Evolutionary conservation across 2,797 vertebrate genomes (phyloP).

Genomic region (Sebastes taczanowskii): DNA sequence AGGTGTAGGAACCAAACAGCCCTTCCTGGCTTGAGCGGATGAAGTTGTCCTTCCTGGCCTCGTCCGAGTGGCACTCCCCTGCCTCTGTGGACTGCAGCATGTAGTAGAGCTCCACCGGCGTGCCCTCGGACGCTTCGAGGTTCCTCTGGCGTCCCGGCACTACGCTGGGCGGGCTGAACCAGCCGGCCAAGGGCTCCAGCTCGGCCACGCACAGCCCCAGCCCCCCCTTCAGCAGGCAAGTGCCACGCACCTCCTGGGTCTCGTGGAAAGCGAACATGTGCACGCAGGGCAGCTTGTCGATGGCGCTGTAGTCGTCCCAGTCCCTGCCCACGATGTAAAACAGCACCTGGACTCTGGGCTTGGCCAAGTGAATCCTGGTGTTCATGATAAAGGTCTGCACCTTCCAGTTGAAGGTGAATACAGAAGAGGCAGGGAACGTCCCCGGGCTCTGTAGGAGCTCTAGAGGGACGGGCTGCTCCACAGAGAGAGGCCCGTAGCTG

Average conservation of each 20-base stretch:
- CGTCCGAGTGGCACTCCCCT: slow-evolving; percentile 83
- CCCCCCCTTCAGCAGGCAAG: slow-evolving; percentile 83
- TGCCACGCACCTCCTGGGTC: slow-evolving; percentile 86
- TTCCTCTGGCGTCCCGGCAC: slow-evolving; percentile 84
- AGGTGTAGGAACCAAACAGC: slow-evolving; percentile 77
- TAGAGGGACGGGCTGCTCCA: slow-evolving; percentile 86
- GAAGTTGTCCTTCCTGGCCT: slow-evolving; percentile 84
- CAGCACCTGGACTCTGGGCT: slow-evolving; percentile 86
- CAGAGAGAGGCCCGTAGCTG: slow-evolving; percentile 90
- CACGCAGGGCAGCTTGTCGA: slow-evolving; percentile 85
- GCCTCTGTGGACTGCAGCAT: slow-evolving; percentile 77
- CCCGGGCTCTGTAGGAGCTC: slow-evolving; percentile 83
- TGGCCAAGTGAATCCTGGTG: slow-evolving; percentile 81
- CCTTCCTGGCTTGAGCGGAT: slow-evolving; percentile 88
- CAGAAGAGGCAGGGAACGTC: slow-evolving; percentile 80
- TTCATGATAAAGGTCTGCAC: slow-evolving; percentile 86
- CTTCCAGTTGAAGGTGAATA: slow-evolving; percentile 89
- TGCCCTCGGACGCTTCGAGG: slow-evolving; percentile 78
- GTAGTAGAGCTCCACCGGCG: slow-evolving; percentile 87
- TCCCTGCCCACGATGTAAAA: slow-evolving; percentile 86
- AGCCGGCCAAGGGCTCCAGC: slow-evolving; percentile 83
- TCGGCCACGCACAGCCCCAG: slow-evolving; percentile 86
- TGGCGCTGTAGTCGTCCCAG: slow-evolving; percentile 87
- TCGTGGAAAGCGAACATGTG: slow-evolving; percentile 88
- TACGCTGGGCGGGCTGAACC: slow-evolving; percentile 85